Evolutionary conservation across 2,113 vertebrate genomes (phyloP), one percentile per base, ranked within the genome.

Genomic region (Tricholaema leucomelas): DNA sequence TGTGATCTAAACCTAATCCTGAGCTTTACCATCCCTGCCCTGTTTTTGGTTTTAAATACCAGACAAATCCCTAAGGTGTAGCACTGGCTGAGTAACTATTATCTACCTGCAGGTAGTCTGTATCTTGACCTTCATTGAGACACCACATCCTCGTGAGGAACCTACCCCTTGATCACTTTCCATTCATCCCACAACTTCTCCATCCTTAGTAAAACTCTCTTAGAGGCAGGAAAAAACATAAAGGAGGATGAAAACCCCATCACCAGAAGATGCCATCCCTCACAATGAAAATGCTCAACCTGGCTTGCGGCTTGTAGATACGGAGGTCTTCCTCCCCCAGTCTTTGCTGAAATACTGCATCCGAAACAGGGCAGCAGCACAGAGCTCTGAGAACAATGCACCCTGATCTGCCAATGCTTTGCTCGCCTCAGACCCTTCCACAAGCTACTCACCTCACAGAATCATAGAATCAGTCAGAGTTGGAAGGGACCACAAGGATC

Each of bases 361-460:
- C 83, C 59, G 59, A 90, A 79, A 8, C 9, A 5, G 2, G 17
- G 35, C 2, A 2, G 0, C 24, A 65, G 67, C 0, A 0, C 20
- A 1, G 0, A 1, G 76, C 77, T 8, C 23, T 1, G 0, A 40
- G 16, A 15, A 8, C 2, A 1, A 36, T 3, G 3, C 60, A 30
- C 15, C 25, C 36, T 20, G 9, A 2, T 42, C n/a, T 0, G 0
- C n/a, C 66, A 72, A 55, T 24, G 28, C 56, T 33, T 42, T 44
- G 58, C 85, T 82, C 25, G 35, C 54, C 23, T 30, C 1, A 3
- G 38, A 11, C 17, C n/a, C 40, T 36, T 71, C 46, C 52, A 31
- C 12, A 7, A 71, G 25, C 16, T 1, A 0, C 36, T 66, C 33
- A 18, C 27, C 79, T 12, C 56, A n/a, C n/a, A n/a, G n/a, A n/a